Conservation (phyloP, 2,113 vertebrate species). For the Chamaea fasciata region DNA sequence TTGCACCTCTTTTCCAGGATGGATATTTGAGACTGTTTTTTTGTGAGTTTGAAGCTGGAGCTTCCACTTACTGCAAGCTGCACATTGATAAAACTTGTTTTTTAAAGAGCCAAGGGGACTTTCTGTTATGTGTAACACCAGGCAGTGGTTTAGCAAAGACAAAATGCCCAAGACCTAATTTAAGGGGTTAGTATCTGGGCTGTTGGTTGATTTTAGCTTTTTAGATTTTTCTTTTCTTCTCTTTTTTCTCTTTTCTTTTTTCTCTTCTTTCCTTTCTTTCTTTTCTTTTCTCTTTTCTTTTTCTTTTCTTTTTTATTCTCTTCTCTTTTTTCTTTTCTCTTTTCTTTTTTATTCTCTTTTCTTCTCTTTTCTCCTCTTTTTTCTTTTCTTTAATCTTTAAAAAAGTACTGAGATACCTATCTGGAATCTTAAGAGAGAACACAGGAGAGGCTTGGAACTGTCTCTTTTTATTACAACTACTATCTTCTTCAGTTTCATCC, state of each 20-base stretch:
- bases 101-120: background rate
- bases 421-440: background rate
- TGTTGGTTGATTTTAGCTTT: background rate
- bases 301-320: too few species aligned
- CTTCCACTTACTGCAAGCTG: background rate
- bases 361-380: too few species aligned
- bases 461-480: background rate
- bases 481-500: background rate
- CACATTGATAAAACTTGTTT: background rate
- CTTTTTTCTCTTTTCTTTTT: too few species aligned
- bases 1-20: background rate
- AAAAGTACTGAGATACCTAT: accelerated
- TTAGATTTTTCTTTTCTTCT: background rate
- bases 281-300: background rate
- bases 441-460: background rate
- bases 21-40: background rate
- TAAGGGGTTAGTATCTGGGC: background rate
- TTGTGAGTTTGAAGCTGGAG: background rate
- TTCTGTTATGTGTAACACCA: background rate
- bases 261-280: background rate
- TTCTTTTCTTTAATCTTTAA: background rate
- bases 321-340: too few species aligned
- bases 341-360: background rate
- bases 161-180: background rate
- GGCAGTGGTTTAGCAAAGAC: background rate